Evolutionary conservation across 2,113 vertebrate genomes (phyloP), one percentile per base, ranked within the genome.

Genomic region (Cairina moschata): DNA sequence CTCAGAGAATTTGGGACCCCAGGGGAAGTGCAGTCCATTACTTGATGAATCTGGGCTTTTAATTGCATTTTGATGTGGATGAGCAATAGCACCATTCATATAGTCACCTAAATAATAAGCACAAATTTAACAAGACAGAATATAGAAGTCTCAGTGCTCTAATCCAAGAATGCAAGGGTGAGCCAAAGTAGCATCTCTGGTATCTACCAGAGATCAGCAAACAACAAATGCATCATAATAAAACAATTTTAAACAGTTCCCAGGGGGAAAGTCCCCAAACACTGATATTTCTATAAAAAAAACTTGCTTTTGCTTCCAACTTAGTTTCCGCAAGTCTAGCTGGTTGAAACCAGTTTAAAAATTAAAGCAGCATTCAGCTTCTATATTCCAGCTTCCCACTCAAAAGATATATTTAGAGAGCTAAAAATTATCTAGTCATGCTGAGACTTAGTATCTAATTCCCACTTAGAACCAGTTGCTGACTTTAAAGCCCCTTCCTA

Each of bases 41-140:
- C 18, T 52, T 69, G 62, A 89, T 65, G 34, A 44, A 76, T 83
- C 86, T 86, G 66, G 21, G 29, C 32, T 94, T 96, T 93, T 96
- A 93, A 85, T 83, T 93, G 62, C 82, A 91, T 95, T 97, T 95
- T 86, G 71, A 8, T 89, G 85, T 42, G 59, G 81, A 68, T 96
- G 80, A 97, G 83, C 95, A 54, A 60, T 42, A 95, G 63, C 77
- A 72, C 78, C 75, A 85, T 95, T 95, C 85, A 93, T 81, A 93
- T 21, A 93, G 71, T 78, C 93, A 90, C 82, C 55, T 93, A 95
- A 95, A 95, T 96, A 96, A 88, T 67, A 88, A 81, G 81, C 92
- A 95, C 91, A 66, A 55, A 97, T 97, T 98, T 98, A 97, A 97
- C 95, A 96, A 65, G 91, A 95, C 95, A 95, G 96, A 97, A 98